Evolutionary conservation across 2,797 vertebrate species (phyloP).

Genomic region (Chlorospingus semifuscus): DNA sequence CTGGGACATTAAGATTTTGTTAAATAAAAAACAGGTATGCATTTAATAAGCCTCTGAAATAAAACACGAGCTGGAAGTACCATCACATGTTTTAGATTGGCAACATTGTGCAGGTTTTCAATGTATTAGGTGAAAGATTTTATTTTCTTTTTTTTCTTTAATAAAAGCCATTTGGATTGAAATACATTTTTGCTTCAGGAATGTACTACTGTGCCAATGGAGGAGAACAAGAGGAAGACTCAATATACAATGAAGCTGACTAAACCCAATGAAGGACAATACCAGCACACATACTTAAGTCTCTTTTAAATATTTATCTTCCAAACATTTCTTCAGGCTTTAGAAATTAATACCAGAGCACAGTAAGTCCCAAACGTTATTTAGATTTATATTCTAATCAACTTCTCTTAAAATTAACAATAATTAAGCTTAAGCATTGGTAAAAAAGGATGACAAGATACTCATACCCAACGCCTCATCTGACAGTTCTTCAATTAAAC

Average conservation of each 20-base stretch:
- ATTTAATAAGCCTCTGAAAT: conserved; percentile 26
- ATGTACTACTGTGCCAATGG: not conserved
- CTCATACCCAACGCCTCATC: not conserved
- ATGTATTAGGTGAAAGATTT: conserved; percentile 23
- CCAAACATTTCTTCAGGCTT: not conserved
- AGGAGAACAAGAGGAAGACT: not conserved
- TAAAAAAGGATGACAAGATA: not conserved
- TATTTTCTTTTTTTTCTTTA: not conserved
- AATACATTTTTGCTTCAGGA: not conserved
- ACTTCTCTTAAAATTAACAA: not conserved
- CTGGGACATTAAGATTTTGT: not conserved
- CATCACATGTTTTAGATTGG: conserved; percentile 42
- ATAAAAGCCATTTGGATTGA: conserved; percentile 31
- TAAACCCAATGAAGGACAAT: not conserved
- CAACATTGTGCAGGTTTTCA: not conserved
- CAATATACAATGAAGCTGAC: not conserved
- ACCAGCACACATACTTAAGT: not conserved
- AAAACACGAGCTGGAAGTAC: conserved; percentile 19
- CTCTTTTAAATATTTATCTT: not conserved
- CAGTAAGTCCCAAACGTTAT: not conserved
- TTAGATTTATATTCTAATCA: not conserved
- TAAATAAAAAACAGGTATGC: conserved; percentile 50
- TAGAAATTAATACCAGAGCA: not conserved
- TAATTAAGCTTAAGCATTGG: not conserved
- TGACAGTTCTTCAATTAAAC: not conserved